Evolutionary conservation across 2,797 vertebrate species (phyloP).

Genomic region (Cossypha caffra): DNA sequence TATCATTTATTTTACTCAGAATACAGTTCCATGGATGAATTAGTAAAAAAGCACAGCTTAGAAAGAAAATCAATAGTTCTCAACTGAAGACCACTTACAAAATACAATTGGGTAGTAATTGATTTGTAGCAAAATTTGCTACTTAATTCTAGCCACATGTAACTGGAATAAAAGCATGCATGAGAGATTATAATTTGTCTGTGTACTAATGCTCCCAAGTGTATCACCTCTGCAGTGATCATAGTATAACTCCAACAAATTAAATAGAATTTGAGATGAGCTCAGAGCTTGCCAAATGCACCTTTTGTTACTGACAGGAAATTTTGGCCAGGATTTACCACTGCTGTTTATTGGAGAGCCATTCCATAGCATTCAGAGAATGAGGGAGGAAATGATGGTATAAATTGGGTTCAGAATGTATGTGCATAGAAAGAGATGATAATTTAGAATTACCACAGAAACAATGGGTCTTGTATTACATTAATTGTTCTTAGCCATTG

Average conservation of each 20-base stretch:
- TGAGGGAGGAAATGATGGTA: neutral
- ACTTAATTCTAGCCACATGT: constrained; percentile 40
- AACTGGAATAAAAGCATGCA: constrained; percentile 40
- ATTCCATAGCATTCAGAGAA: neutral
- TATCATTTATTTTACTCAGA: constrained; percentile 41
- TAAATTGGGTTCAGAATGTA: neutral
- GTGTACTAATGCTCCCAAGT: constrained; percentile 8
- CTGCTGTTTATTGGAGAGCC: neutral
- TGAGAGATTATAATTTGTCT: constrained; percentile 19
- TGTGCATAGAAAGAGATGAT: neutral
- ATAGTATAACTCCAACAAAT: neutral
- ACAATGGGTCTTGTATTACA: neutral
- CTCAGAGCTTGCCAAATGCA: neutral
- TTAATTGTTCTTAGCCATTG: constrained; percentile 18
- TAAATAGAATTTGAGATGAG: constrained; percentile 6
- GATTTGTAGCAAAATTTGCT: constrained; percentile 32
- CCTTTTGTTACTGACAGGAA: neutral
- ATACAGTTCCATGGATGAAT: constrained; percentile 31
- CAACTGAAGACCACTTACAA: neutral
- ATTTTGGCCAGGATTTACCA: neutral
- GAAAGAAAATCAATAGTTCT: constrained; percentile 57
- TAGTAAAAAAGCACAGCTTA: constrained; percentile 38
- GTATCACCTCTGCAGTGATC: neutral
- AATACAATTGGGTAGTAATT: constrained; percentile 24
- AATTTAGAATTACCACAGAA: constrained; percentile 22